phyloP scores from a whole-genome alignment of 2,888 invertebrate species.

The Drosophila yooni region DNA sequence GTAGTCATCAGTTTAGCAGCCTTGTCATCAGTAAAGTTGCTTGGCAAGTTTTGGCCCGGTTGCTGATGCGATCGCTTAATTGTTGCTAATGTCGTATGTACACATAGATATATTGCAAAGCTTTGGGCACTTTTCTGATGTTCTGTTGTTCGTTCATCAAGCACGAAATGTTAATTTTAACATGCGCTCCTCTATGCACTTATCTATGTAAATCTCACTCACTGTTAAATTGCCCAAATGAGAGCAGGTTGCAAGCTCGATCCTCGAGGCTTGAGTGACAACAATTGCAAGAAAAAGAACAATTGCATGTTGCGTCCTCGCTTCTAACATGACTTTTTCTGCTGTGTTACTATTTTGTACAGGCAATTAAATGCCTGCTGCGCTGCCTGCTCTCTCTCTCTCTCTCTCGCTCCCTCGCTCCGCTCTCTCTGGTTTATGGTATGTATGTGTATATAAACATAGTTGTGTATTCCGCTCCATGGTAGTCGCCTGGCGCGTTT shows the following conservation, averaged over 20 bases:
- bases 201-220: not conserved
- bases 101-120: conserved; percentile 9
- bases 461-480: conserved; percentile 26
- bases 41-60: conserved; percentile 19
- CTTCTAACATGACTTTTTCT: conserved; percentile 30
- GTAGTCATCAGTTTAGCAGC: conserved; percentile 58
- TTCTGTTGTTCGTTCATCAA: not conserved
- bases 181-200: conserved; percentile 1
- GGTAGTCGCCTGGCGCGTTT: conserved; percentile 70
- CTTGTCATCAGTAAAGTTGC: conserved; percentile 57
- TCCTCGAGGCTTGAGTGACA: not conserved
- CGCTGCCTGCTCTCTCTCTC: conserved; percentile 17
- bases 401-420: conserved; percentile 1
- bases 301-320: conserved; percentile 29
- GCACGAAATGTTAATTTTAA: conserved; percentile 20
- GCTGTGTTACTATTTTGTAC: conserved; percentile 69
- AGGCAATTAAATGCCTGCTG: conserved; percentile 76
- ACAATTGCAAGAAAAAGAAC: conserved; percentile 6
- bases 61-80: conserved; percentile 6
- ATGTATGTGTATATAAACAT: conserved; percentile 1
- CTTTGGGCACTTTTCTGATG: conserved; percentile 12
- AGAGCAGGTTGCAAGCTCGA: not conserved
- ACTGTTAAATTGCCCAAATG: not conserved
- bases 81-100: not conserved
- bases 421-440: not conserved